Conservation (phyloP, 2,113 vertebrate genomes). For the Diphyllodes magnificus region DNA sequence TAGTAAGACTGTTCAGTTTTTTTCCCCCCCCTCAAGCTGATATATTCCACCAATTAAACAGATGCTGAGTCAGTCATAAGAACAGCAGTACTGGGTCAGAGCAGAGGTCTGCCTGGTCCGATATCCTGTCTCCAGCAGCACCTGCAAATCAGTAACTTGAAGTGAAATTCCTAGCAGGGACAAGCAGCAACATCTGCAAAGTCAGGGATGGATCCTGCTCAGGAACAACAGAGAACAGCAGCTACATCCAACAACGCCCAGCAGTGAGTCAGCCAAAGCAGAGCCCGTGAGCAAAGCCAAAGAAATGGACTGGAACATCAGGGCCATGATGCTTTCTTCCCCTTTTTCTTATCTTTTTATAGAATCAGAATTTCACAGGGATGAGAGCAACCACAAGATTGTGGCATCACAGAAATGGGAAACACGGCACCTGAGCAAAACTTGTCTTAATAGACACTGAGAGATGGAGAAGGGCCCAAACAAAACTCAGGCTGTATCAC, state of each 20-base stretch:
- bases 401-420: not conserved
- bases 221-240: not conserved
- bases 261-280: not conserved
- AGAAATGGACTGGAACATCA: not conserved
- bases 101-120: not conserved
- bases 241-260: not conserved
- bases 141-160: not conserved
- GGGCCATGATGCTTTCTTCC: accelerated
- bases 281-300: not conserved
- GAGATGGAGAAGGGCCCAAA: not conserved
- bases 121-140: not conserved
- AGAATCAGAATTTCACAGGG: not conserved
- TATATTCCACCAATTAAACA: not conserved
- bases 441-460: accelerated
- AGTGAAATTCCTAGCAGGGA: not conserved
- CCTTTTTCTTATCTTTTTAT: not conserved
- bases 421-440: not conserved
- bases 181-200: not conserved
- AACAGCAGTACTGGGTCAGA: not conserved
- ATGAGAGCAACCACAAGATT: not conserved
- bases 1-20: not conserved
- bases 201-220: not conserved
- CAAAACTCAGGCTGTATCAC: not conserved
- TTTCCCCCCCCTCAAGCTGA: not conserved
- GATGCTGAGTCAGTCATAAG: not conserved